These are phyloP conservation scores for Chorisops tibialis DNA, from an alignment of 2,888 invertebrate species.

Conservation along the genomic window DNA sequence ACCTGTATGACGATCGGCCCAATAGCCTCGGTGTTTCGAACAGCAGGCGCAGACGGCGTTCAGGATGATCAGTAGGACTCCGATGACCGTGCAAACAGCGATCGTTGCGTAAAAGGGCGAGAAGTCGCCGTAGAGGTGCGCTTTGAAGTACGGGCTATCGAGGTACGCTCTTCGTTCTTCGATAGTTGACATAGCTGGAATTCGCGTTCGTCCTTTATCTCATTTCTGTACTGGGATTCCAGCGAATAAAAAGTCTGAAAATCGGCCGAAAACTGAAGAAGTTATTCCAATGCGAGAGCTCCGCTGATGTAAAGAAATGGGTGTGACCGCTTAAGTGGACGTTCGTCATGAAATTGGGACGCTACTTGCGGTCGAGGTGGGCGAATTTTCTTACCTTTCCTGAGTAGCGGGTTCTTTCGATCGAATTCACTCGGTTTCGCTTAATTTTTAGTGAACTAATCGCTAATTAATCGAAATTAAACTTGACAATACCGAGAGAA, in stretches of 20 bases:
- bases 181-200: conserved; percentile 58
- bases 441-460: no score
- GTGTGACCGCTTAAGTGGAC: conserved; percentile 16
- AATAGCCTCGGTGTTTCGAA: conserved; percentile 74
- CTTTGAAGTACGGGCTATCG: conserved; percentile 61
- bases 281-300: not conserved
- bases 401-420: not conserved
- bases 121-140: conserved; percentile 66
- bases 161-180: conserved; percentile 61
- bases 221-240: not conserved
- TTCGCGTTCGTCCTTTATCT: not conserved
- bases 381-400: not conserved
- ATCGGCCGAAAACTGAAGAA: not conserved
- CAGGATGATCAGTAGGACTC: conserved; percentile 66
- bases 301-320: conserved; percentile 13
- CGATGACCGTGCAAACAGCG: conserved; percentile 71
- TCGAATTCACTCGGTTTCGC: no score
- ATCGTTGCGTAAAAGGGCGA: conserved; percentile 82
- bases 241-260: not conserved
- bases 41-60: conserved; percentile 80
- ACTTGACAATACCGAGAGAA: no score
- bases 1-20: conserved; percentile 76
- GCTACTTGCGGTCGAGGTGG: no score
- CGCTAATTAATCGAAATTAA: no score
- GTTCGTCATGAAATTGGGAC: not conserved